phyloP scores from a whole-genome alignment of 2,888 invertebrate genomes.

The Leptopterna dolabrata region DNA sequence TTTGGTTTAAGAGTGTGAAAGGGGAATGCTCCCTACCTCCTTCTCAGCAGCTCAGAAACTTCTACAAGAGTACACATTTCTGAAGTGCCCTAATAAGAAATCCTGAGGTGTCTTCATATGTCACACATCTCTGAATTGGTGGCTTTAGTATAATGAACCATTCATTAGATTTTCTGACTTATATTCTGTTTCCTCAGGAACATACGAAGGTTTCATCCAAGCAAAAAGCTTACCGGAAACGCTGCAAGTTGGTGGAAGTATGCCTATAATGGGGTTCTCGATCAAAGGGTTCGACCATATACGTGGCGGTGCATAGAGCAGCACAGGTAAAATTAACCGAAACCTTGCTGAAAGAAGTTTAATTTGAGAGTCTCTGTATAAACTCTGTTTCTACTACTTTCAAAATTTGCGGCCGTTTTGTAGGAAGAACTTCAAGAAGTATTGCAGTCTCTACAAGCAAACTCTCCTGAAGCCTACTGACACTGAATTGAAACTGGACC shows the following conservation, averaged over 20 bases:
- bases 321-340: slow-evolving; percentile 73
- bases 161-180: no score
- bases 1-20: no score
- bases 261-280: slow-evolving; percentile 77
- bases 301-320: slow-evolving; percentile 78
- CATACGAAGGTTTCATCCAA: slow-evolving; percentile 75
- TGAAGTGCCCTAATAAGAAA: no score
- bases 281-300: slow-evolving; percentile 79
- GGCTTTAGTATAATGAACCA: no score
- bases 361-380: not conserved
- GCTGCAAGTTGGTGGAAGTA: slow-evolving; percentile 81
- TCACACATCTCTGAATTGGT: no score
- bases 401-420: not conserved
- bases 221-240: slow-evolving; percentile 71
- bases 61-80: no score
- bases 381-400: no score
- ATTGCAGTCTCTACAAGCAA: slow-evolving; percentile 78
- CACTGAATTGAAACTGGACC: slow-evolving; percentile 77
- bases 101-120: no score
- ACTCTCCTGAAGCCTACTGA: slow-evolving; percentile 78
- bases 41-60: no score
- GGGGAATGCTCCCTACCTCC: no score
- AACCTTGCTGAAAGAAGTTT: no score
- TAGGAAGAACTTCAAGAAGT: slow-evolving; percentile 75
- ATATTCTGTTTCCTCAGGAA: slow-evolving; percentile 67